Evolutionary conservation across 2,888 invertebrate species (phyloP), one percentile per base, ranked within the genome.

Genomic region (Microctonus brassicae): DNA sequence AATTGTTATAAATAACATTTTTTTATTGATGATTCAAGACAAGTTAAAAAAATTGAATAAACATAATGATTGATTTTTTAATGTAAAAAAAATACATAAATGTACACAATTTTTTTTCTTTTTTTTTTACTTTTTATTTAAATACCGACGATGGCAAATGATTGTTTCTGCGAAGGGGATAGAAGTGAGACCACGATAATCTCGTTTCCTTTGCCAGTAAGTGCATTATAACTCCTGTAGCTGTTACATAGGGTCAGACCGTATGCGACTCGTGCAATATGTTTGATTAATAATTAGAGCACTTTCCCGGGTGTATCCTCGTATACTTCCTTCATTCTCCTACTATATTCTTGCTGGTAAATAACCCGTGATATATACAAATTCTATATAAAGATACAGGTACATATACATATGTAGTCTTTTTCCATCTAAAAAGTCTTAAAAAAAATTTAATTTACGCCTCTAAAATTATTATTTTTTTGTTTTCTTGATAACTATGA

Each of bases 241-340:
- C 34, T 70, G 69, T 68, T 53, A 24, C 39, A 61, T 47, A 36
- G 66, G 64, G 62, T 68, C 55, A 76, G 76, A 75, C 76, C 75
- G 74, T 75, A 76, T 77, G 76, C 70, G 76, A 69, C 73, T 70
- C 70, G 70, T 77, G 79, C 78, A 80, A 77, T 77, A 77, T 80
- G 79, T 80, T 80, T 80, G 80, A 81, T 81, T 80, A 81, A 79
- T 80, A 80, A 81, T 79, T 78, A 80, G 75, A 75, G 79, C 79
- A 80, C 79, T 80, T 79, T 75, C 64, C 71, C 72, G 58, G 58
- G 70, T 57, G 53, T 69, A 72, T 71, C 71, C 73, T 73, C 52
- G 63, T 63, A 61, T 17, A 65, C 70, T 69, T 71, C 72, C 65
- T 55, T 70, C 69, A 72, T 74, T 62, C 36, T 36, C 29, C 57